phyloP scores from a whole-genome alignment of 1,140 invertebrate genomes.

The Drosophila sproati region DNA sequence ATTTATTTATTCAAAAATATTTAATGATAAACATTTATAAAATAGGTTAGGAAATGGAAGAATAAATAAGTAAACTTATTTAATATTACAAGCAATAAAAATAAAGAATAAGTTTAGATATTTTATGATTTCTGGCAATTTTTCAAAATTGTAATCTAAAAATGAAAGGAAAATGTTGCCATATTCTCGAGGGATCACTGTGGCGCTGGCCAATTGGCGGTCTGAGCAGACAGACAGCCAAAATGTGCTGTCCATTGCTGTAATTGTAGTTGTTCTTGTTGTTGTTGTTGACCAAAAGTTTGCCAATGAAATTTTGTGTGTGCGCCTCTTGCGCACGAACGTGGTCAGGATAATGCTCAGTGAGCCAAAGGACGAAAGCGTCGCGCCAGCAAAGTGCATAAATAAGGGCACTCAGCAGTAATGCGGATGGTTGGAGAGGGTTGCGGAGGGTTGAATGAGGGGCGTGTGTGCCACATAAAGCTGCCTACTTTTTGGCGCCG shows the following conservation, averaged over 20 bases:
- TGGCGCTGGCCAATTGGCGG: neutral
- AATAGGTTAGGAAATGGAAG: too few relatives aligned
- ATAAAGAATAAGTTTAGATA: too few relatives aligned
- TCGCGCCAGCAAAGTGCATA: slow-evolving; percentile 51
- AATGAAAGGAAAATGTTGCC: too few relatives aligned
- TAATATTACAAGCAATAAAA: too few relatives aligned
- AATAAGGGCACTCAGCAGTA: slow-evolving; percentile 44
- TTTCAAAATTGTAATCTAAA: too few relatives aligned
- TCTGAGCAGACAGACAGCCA: neutral
- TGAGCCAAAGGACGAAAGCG: slow-evolving; percentile 11
- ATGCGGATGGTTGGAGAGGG: neutral
- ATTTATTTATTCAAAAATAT: too few relatives aligned
- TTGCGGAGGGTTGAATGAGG: neutral
- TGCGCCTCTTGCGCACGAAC: slow-evolving; percentile 19
- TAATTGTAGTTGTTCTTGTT: neutral
- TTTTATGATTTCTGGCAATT: too few relatives aligned
- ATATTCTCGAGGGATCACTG: neutral
- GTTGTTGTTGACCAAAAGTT: slow-evolving; percentile 30
- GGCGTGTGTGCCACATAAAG: slow-evolving; percentile 19
- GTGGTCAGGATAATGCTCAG: slow-evolving; percentile 12
- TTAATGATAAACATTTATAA: too few relatives aligned
- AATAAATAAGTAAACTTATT: too few relatives aligned
- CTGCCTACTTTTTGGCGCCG: slow-evolving; percentile 53
- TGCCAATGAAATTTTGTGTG: slow-evolving; percentile 38
- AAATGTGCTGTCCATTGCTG: slow-evolving; percentile 1